Evolutionary conservation across 1,140 invertebrate genomes (phyloP), one percentile per base, ranked within the genome.

Genomic region (Drosophila kanapiae): DNA sequence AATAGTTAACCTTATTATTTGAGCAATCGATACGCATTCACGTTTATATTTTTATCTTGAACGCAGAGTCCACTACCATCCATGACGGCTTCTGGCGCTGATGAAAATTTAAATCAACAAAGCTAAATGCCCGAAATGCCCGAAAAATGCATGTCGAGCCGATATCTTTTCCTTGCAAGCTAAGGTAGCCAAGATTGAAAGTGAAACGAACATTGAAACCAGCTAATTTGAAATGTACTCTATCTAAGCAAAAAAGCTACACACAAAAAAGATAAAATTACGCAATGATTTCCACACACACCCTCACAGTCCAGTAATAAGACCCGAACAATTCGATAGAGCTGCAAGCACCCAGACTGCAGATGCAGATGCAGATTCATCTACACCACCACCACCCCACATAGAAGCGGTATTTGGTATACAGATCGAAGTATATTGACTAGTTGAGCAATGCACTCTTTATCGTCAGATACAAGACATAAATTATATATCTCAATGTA

Each of bases 21-120:
- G 84, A 53, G 63, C 77, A 67, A 76, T 86, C 71, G 67, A 91
- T 79, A 81, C 60, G 69, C 64, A 74, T 82, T 85, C 81, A 72
- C 67, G 51, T 68, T 62, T 82, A 78, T 82, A 88, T 91, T 77
- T 87, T 82, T 91, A 82, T 91, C 84, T 86, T 88, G 79, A 91
- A 92, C 83, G 82, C 91, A 93, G 92, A 93, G 92, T 91, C 92
- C 92, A 82, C 86, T 82, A 91, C 92, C 92, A 91, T 92, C 91
- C 78, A 92, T 92, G 91, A 92, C 91, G 88, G 91, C 92, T 82
- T 92, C 92, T 85, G 92, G 92, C 88, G 92, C 92, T 90, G 92
- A 93, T 93, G 92, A 93, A 91, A 93, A 93, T 92, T 91, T 93
- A 80, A 93, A 93, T 91, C 91, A 93, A 86, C 92, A 93, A 80